These are phyloP conservation scores for Daboia siamensis DNA, from an alignment of 2,113 vertebrate species.

Conservation along the genomic window DNA sequence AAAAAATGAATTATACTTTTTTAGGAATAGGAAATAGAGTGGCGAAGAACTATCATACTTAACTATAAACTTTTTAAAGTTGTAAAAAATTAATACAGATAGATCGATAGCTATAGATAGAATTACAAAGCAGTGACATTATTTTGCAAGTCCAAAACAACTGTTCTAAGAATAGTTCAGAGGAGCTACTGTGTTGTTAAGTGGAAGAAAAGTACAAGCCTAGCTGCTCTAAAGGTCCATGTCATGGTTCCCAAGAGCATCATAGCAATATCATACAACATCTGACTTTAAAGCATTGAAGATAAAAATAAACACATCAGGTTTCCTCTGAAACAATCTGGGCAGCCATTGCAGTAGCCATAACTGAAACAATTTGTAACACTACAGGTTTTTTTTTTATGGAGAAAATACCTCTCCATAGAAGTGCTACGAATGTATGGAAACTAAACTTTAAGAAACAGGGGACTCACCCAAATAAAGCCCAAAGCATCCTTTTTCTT, in stretches of 20 bases:
- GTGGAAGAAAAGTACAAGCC: background rate
- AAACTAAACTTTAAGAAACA: background rate
- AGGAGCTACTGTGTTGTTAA: background rate
- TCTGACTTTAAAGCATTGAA: constrained; percentile 16
- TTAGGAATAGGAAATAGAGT: background rate
- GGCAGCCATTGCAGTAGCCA: background rate
- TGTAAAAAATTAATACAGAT: background rate
- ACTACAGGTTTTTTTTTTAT: background rate
- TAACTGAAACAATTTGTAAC: background rate
- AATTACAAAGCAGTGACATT: constrained; percentile 1
- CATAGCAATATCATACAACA: background rate
- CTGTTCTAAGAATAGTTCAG: constrained; percentile 13
- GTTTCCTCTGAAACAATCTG: constrained; percentile 6
- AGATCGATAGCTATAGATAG: background rate
- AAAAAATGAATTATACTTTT: background rate
- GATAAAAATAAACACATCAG: constrained; percentile 29
- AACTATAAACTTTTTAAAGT: background rate
- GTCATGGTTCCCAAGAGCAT: constrained; percentile 1
- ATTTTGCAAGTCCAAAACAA: constrained; percentile 20
- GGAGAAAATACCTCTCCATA: background rate
- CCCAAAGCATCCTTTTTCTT: background rate
- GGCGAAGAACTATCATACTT: background rate
- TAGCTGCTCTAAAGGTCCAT: background rate
- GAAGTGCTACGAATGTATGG: background rate
- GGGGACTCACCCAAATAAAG: background rate